Evolutionary conservation across 1,140 invertebrate species (phyloP).

Genomic region (Neodiprion fabricii): DNA sequence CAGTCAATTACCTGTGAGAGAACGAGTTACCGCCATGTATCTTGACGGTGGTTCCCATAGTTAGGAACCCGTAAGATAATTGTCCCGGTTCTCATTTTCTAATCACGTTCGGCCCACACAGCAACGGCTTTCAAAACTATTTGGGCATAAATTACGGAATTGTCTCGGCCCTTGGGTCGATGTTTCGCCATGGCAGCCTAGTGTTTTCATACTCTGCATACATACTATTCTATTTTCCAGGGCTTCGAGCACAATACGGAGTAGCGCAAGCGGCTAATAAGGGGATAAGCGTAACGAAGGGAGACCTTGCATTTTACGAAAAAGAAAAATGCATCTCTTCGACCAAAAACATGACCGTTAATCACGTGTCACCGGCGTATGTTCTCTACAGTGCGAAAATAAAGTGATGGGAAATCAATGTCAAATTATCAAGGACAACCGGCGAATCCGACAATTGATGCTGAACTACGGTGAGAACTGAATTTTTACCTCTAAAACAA

Average conservation of each 20-base stretch:
- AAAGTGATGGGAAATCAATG: neutral
- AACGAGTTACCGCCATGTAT: neutral
- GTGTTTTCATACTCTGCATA: neutral
- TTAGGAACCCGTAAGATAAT: neutral
- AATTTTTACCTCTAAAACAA: neutral
- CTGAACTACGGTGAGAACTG: no score
- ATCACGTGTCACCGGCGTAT: neutral
- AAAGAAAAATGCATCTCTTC: neutral
- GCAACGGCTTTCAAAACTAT: neutral
- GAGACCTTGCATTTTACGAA: neutral
- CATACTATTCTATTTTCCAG: neutral
- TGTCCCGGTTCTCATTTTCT: neutral
- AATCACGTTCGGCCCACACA: conserved; percentile 4
- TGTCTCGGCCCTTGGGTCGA: neutral
- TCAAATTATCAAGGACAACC: neutral
- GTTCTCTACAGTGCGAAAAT: no score
- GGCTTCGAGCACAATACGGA: neutral
- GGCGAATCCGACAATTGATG: neutral
- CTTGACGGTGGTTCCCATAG: neutral
- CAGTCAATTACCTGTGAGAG: neutral
- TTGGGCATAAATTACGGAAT: neutral
- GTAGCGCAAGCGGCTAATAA: neutral
- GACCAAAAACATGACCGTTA: neutral
- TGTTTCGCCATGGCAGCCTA: neutral
- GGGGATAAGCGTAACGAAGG: neutral